Conservation (phyloP, 2,888 invertebrate species). For the Geophilus truncorum region DNA sequence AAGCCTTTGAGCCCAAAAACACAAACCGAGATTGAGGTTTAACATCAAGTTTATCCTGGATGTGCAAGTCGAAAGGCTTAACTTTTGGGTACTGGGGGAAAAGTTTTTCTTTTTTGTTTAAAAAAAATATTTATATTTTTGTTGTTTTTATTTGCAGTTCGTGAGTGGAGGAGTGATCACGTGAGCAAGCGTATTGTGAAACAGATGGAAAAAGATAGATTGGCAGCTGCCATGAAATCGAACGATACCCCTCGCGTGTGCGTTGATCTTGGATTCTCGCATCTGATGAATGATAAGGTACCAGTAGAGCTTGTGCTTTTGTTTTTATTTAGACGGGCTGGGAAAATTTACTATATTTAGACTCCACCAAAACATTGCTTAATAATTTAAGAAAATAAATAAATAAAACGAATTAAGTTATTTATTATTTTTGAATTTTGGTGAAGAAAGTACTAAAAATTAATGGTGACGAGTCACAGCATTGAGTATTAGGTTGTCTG, state of each 20-base stretch:
- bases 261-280: conserved; percentile 38
- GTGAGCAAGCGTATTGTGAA: not conserved
- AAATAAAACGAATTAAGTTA: too few species aligned
- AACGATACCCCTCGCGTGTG: conserved; percentile 34
- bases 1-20: conserved; percentile 12
- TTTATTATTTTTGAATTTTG: too few species aligned
- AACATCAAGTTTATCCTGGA: not conserved
- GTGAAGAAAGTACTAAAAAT: too few species aligned
- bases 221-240: not conserved
- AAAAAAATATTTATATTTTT: not conserved
- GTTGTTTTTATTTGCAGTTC: not conserved
- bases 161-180: not conserved
- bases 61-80: not conserved
- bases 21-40: conserved; percentile 7
- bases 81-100: not conserved
- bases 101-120: too few species aligned
- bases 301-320: too few species aligned
- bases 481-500: too few species aligned
- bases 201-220: not conserved
- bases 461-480: too few species aligned
- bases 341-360: too few species aligned
- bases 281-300: conserved; percentile 38
- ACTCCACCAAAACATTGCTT: too few species aligned
- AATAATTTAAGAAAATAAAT: too few species aligned
- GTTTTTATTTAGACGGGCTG: too few species aligned